phyloP scores from a whole-genome alignment of 37 sponge, comb jelly and placozoan genomes.

The Spongilla lacustris region DNA sequence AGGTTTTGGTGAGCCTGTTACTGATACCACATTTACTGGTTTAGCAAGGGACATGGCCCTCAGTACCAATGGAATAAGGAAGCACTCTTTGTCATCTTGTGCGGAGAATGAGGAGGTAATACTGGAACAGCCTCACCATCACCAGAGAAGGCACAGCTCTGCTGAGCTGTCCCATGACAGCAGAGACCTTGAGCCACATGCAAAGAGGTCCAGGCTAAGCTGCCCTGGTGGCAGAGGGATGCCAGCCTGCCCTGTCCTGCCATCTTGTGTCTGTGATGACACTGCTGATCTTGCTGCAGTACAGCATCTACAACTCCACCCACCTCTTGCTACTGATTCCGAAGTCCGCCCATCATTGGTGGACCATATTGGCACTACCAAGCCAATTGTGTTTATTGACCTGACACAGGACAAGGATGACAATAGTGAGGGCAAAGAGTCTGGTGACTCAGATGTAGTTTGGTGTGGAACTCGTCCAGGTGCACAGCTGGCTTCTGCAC shows the following conservation, averaged over 20 bases:
- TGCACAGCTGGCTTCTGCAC: not conserved
- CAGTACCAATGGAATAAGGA: not conserved
- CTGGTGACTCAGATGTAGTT: not conserved
- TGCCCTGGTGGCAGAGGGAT: not conserved
- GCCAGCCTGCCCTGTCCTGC: not conserved
- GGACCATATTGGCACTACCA: not conserved
- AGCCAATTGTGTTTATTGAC: not conserved
- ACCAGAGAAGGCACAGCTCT: not conserved
- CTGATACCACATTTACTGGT: not conserved
- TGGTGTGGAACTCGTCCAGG: not conserved
- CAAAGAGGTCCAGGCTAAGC: not conserved
- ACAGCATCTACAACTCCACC: too few species aligned
- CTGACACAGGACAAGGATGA: not conserved
- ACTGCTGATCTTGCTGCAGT: too few species aligned
- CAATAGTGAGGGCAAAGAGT: not conserved
- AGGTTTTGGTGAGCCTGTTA: not conserved
- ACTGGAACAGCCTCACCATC: not conserved
- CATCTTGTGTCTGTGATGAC: too few species aligned
- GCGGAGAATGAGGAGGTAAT: conserved; percentile 1
- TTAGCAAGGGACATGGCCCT: not conserved
- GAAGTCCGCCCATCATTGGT: too few species aligned
- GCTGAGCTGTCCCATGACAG: not conserved
- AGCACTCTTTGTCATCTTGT: not conserved
- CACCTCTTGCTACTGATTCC: too few species aligned
- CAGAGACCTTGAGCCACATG: not conserved